Conservation (phyloP, 2,888 invertebrate genomes). For the Dioctria linearis region DNA sequence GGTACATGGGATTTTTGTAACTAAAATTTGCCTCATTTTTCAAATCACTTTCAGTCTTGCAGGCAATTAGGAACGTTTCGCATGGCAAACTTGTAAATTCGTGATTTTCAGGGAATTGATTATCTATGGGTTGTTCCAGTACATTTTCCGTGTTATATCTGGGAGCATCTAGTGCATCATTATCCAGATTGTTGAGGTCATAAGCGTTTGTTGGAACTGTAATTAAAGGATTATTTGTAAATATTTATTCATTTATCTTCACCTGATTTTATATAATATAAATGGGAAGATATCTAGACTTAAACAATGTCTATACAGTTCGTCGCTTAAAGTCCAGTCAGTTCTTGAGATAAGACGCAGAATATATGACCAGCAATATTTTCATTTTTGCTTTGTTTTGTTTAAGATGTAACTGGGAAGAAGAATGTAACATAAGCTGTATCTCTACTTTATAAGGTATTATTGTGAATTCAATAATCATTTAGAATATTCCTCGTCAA, state of each 20-base stretch:
- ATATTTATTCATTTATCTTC: too few species aligned
- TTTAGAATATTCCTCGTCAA: too few species aligned
- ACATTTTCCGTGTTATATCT: slow-evolving; percentile 24
- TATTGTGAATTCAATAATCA: too few species aligned
- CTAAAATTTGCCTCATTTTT: slow-evolving; percentile 75
- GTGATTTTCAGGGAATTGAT: slow-evolving; percentile 62
- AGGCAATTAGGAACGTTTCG: slow-evolving; percentile 60
- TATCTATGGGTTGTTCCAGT: slow-evolving; percentile 34
- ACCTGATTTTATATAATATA: not conserved
- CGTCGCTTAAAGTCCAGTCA: too few species aligned
- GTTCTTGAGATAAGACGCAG: too few species aligned
- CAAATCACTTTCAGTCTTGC: slow-evolving; percentile 66
- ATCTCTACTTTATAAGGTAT: too few species aligned
- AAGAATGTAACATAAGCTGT: too few species aligned
- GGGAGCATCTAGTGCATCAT: slow-evolving; percentile 76
- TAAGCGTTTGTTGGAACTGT: slow-evolving; percentile 75
- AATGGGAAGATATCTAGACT: not conserved
- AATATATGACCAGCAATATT: too few species aligned
- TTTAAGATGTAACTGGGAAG: too few species aligned
- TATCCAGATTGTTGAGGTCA: slow-evolving; percentile 78
- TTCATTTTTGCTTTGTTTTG: too few species aligned
- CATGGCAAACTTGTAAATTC: slow-evolving; percentile 72
- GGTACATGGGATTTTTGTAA: slow-evolving; percentile 82
- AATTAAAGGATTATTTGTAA: too few species aligned
- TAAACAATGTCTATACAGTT: not conserved